Conservation (phyloP, 2,888 invertebrate species). For the Drosophila eohydei region DNA sequence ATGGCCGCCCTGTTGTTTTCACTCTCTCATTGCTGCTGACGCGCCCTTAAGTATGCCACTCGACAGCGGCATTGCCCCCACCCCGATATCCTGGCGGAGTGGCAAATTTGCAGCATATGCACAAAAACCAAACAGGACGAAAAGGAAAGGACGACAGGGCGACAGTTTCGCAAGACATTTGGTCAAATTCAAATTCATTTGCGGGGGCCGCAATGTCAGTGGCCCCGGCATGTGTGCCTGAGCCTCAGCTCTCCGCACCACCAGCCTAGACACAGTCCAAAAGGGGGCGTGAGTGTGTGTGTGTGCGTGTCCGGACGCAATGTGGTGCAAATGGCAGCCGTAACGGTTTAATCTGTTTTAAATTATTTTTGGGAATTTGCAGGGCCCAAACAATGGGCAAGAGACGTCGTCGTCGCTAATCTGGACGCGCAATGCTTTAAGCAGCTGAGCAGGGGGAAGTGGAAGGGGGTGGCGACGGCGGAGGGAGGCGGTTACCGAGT, state of each 20-base stretch:
- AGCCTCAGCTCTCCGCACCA: not conserved
- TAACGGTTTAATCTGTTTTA: conserved; percentile 84
- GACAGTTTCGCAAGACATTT: conserved; percentile 80
- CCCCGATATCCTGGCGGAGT: conserved; percentile 26
- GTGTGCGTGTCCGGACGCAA: conserved; percentile 55
- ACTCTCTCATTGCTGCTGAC: conserved; percentile 54
- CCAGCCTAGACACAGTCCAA: conserved; percentile 14
- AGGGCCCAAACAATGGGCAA: conserved; percentile 48
- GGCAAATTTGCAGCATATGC: conserved; percentile 82
- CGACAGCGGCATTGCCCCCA: conserved; percentile 25
- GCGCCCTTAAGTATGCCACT: conserved; percentile 81
- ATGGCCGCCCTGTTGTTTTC: conserved; percentile 80
- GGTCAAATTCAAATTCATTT: conserved; percentile 77
- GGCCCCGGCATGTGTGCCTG: conserved; percentile 47
- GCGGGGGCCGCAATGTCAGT: conserved; percentile 56
- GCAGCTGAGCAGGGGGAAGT: not conserved
- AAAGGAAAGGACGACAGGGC: conserved; percentile 21
- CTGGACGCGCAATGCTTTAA: conserved; percentile 29
- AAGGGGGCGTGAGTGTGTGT: conserved; percentile 33
- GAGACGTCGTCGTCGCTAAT: conserved; percentile 50
- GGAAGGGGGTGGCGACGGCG: not conserved
- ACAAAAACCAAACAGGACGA: conserved; percentile 45
- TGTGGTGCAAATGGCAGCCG: conserved; percentile 82
- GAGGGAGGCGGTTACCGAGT: conserved; percentile 1
- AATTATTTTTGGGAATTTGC: conserved; percentile 78